A percentile compares a stretch with the other conserved stretches of the same genome.
These are phyloP conservation scores for Sphaerophoria rueppellii DNA, from an alignment of 2,888 invertebrate species.

Conservation along the genomic window DNA sequence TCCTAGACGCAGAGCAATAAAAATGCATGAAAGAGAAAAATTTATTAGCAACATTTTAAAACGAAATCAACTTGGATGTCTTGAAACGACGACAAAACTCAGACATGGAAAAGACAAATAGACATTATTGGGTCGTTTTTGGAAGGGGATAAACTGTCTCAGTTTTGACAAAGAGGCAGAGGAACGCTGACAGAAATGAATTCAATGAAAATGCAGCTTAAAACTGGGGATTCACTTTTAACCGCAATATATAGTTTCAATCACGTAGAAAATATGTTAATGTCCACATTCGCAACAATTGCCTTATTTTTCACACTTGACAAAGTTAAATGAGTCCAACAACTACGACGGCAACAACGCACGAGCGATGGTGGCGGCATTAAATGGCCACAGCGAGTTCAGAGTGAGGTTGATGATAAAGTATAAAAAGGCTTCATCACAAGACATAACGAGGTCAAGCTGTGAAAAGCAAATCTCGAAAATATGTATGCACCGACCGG, in stretches of 20 bases:
- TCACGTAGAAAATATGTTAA: too few relatives aligned
- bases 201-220: neutral
- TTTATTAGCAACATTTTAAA: conserved; percentile 67
- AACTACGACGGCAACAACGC: neutral
- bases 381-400: conserved; percentile 44
- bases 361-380: conserved; percentile 8
- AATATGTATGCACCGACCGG: conserved; percentile 20
- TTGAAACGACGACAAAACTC: neutral
- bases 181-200: neutral
- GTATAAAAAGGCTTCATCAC: conserved; percentile 21
- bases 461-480: conserved; percentile 57
- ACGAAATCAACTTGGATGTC: conserved; percentile 59
- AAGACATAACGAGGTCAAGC: conserved; percentile 64
- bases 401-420: conserved; percentile 7
- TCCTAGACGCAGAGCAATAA: conserved; percentile 40
- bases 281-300: too few relatives aligned
- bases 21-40: conserved; percentile 65
- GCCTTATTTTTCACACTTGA: neutral
- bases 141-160: conserved; percentile 4
- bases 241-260: too few relatives aligned
- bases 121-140: conserved; percentile 52
- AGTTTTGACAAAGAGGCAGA: neutral
- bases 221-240: too few relatives aligned
- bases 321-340: neutral
- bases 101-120: conserved; percentile 37